Percentiles rank a stretch among this genome's conserved stretches.
These are phyloP conservation scores for Drosophila obscura DNA, from an alignment of 1,140 invertebrate genomes.

Conservation along the genomic window DNA sequence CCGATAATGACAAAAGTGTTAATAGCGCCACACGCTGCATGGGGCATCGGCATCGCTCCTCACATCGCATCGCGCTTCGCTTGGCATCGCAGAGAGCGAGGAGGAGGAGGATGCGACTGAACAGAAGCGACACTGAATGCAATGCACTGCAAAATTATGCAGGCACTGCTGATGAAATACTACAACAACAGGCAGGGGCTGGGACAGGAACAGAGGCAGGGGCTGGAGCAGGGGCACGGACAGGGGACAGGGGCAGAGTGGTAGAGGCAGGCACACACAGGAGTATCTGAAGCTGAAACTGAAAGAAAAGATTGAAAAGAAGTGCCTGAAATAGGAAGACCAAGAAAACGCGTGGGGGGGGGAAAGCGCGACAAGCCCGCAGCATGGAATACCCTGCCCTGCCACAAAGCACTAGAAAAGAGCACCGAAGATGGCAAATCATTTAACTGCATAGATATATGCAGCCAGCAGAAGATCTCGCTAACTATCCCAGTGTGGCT, in stretches of 20 bases:
- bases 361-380: not conserved
- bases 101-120: not conserved
- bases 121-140: conserved; percentile 43
- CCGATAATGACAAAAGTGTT: conserved; percentile 81
- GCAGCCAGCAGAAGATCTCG: too few relatives aligned
- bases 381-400: too few relatives aligned
- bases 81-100: not conserved
- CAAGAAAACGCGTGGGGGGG: too few relatives aligned
- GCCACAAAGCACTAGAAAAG: too few relatives aligned
- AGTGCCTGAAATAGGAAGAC: conserved; percentile 27
- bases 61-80: conserved; percentile 22
- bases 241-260: conserved; percentile 7
- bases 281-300: conserved; percentile 7
- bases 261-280: not conserved
- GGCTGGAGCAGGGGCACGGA: not conserved
- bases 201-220: not conserved
- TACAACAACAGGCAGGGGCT: conserved; percentile 35
- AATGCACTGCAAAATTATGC: conserved; percentile 72
- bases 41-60: conserved; percentile 27
- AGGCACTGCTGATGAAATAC: conserved; percentile 74
- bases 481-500: too few relatives aligned
- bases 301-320: conserved; percentile 52
- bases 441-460: too few relatives aligned
- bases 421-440: too few relatives aligned
- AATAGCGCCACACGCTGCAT: conserved; percentile 75